Base-by-base conservation (phyloP, 1,140 invertebrate species). In the Leptopilina boulardi region DNA sequence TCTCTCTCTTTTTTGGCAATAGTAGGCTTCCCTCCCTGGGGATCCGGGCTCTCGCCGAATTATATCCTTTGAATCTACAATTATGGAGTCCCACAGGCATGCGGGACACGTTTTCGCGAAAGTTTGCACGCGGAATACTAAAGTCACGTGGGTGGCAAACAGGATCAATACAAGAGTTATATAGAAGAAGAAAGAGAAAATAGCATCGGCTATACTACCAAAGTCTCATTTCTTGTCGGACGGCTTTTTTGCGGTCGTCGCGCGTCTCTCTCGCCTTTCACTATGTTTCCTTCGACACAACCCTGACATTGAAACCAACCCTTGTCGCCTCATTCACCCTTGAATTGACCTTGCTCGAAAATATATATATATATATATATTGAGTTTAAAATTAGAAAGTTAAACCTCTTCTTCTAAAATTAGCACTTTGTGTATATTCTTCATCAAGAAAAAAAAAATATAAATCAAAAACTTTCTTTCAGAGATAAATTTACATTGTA, bases 51-150 rank as follows among this genome's bases (percentile, higher is more conserved):
- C 73, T 70, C 72, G 42, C 79, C 84, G 86, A 90, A 90, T 90
- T 89, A 90, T 89, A 89, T 90, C 89, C 90, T 89, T 90, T 90
- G 89, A 91, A 91, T 90, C 86, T 90, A 90, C 89, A 90, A 91
- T 91, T 89, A 90, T 87, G 80, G 84, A 83, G 80, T 74, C 79
- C 79, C 80, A 78, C 83, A 82, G 83, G 83, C 85, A 91, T 90
- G 88, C 90, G 83, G 82, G 77, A 87, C 90, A 90, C 89, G 90
- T 91, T 87, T 86, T 86, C 86, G 83, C 84, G 84, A 84, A 86
- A 90, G 84, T 88, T 89, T 88, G 86, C 87, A 78, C 85, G 85
- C 82, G 85, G 89, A 91, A 91, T 91, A 91, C 87, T 88, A 89
- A 91, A 89, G 82, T 85, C 85, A 83, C 84, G 86, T 84, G 84